phyloP scores from a whole-genome alignment of 2,113 vertebrate species.

The Zeus faber region DNA sequence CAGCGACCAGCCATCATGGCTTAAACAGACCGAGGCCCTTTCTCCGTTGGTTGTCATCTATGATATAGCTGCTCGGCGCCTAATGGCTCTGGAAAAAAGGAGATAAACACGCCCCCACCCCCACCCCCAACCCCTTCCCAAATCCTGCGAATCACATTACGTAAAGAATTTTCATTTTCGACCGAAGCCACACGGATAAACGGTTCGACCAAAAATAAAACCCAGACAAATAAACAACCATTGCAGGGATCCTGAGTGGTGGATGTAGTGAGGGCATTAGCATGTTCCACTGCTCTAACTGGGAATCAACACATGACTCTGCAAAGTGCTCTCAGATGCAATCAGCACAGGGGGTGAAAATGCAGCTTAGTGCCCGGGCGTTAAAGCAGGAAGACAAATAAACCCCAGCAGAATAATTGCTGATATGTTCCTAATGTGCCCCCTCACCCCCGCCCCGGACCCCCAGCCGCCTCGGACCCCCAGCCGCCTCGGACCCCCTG shows the following conservation, averaged over 20 bases:
- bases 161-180: too few relatives aligned
- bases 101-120: slow-evolving; percentile 71
- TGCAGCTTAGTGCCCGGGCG: slow-evolving; percentile 64
- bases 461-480: slow-evolving; percentile 3
- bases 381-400: slow-evolving; percentile 75
- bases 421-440: slow-evolving; percentile 79
- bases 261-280: slow-evolving; percentile 28
- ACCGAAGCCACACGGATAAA: slow-evolving; percentile 45
- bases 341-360: slow-evolving; percentile 59
- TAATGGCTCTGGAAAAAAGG: slow-evolving; percentile 72
- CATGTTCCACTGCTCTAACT: slow-evolving; percentile 41
- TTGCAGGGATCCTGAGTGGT: too few relatives aligned
- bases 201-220: too few relatives aligned
- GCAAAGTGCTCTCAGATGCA: slow-evolving; percentile 57
- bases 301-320: slow-evolving; percentile 59
- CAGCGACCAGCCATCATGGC: slow-evolving; percentile 66
- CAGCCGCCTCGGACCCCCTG: slow-evolving; percentile 51
- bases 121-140: too few relatives aligned
- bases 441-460: slow-evolving; percentile 34
- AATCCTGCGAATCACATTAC: slow-evolving; percentile 70
- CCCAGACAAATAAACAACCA: too few relatives aligned
- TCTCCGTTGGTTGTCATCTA: slow-evolving; percentile 66
- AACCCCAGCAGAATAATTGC: slow-evolving; percentile 71
- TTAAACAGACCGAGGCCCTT: slow-evolving; percentile 68
- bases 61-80: slow-evolving; percentile 68